Evolutionary conservation across 92 coral and sea anemone genomes (phyloP), one percentile per base, ranked within the genome.

Genomic region (Nematostella vectensis): DNA sequence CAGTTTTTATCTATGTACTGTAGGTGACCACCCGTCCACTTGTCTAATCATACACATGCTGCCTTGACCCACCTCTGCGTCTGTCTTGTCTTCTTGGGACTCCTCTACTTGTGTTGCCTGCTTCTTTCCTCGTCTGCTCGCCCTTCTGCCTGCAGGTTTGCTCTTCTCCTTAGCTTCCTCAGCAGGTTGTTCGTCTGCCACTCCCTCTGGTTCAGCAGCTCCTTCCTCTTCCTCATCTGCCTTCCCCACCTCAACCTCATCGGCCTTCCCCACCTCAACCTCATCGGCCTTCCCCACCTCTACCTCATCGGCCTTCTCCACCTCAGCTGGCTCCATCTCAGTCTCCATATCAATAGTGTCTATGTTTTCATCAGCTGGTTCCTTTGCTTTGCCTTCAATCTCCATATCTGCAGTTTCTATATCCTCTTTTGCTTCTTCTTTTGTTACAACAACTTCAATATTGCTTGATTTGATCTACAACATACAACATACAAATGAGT

Each of bases 381-480:
- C 40, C 1, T 20, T 28, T 39, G 36, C 52, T n/a, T 39, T 26
- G 16, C 36, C 63, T 30, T 67, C 73, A 2, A 47, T 37, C 36
- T 30, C 57, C 64, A 57, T 57, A 13, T 2, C 17, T 17, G 31
- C 31, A 15, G 59, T 59, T 22, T 18, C 57, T 49, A 25, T 20
- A 17, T 36, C 18, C 18, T 9, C 17, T 54, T 49, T 38, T 4
- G 10, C 22, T 11, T 21, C 43, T 22, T 65, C 62, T 43, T 39
- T 42, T n/a, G 37, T 33, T 25, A 66, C 56, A 11, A 39, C 72
- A 3, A 66, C 63, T 66, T 66, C 72, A 13, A 55, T 31, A 36
- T 66, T 45, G 12, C 50, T 15, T 0, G 49, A 13, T 10, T 50
- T 50, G 12, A 29, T 26, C 70, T 64, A 29, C 11, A 16, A 59